These are phyloP conservation scores for Cyanoramphus novaezelandiae DNA, from an alignment of 2,113 vertebrate genomes.

Conservation along the genomic window DNA sequence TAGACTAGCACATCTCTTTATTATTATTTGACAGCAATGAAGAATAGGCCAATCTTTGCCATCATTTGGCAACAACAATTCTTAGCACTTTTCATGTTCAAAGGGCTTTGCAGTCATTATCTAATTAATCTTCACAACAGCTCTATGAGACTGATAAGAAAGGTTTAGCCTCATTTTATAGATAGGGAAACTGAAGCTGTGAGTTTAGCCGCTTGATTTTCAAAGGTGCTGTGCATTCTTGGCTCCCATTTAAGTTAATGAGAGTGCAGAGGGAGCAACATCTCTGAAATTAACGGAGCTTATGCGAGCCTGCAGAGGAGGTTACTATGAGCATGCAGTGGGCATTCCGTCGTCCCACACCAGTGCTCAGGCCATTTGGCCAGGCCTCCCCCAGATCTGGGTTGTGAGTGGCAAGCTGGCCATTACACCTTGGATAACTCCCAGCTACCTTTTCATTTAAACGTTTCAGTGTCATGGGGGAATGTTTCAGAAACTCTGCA, in stretches of 20 bases:
- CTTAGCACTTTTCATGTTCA: constrained; percentile 55
- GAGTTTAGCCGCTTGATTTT: constrained; percentile 56
- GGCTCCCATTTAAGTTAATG: constrained; percentile 46
- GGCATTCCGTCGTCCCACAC: neutral
- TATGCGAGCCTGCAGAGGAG: neutral
- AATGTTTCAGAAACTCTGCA: neutral
- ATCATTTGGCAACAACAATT: constrained; percentile 67
- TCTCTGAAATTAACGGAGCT: constrained; percentile 10
- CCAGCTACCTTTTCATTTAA: neutral
- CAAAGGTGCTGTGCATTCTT: constrained; percentile 48
- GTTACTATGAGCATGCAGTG: neutral
- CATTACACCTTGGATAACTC: neutral
- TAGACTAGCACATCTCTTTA: constrained; percentile 57
- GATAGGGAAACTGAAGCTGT: constrained; percentile 46
- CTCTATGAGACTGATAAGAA: constrained; percentile 48
- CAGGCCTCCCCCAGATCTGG: neutral
- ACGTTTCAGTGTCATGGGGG: neutral
- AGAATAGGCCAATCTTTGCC: constrained; percentile 66
- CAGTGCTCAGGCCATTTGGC: neutral
- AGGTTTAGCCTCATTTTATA: constrained; percentile 55
- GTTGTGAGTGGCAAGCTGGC: neutral
- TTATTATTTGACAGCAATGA: constrained; percentile 68
- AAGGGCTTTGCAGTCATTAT: constrained; percentile 60
- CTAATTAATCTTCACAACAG: constrained; percentile 68
- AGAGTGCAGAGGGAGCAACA: neutral